phyloP scores from a whole-genome alignment of 2,113 vertebrate species.

The Apeltes quadracus region DNA sequence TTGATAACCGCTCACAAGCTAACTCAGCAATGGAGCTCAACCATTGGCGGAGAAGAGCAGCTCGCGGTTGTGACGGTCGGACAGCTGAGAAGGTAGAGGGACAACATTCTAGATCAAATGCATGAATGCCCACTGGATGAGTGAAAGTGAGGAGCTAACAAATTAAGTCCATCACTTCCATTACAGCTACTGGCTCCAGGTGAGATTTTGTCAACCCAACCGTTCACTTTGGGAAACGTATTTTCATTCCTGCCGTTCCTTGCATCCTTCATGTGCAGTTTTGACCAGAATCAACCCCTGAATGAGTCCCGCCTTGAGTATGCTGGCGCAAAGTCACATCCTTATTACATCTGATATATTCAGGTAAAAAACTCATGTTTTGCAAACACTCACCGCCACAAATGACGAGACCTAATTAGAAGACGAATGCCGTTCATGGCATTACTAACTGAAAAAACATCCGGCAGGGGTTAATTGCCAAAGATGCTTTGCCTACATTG shows the following conservation, averaged over 20 bases:
- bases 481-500: constrained; percentile 13
- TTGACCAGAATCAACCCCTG: neutral
- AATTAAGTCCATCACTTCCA: too few relatives aligned
- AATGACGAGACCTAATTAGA: constrained; percentile 15
- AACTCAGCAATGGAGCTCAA: neutral
- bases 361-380: neutral
- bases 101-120: constrained; percentile 9
- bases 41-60: constrained; percentile 8
- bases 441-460: constrained; percentile 16
- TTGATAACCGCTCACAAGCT: neutral
- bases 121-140: neutral
- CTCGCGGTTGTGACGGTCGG: neutral
- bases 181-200: neutral
- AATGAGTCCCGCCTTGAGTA: neutral
- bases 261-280: neutral
- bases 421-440: constrained; percentile 13
- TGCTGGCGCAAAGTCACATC: neutral
- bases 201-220: neutral
- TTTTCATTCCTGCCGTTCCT: neutral
- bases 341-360: neutral
- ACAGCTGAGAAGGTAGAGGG: constrained; percentile 21
- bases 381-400: neutral
- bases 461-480: neutral
- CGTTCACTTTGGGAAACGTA: neutral
- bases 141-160: too few relatives aligned